Percentiles rank a stretch among this genome's conserved stretches.
Evolutionary conservation across 1,140 invertebrate genomes (phyloP).

Genomic region (Drosophila athabasca): DNA sequence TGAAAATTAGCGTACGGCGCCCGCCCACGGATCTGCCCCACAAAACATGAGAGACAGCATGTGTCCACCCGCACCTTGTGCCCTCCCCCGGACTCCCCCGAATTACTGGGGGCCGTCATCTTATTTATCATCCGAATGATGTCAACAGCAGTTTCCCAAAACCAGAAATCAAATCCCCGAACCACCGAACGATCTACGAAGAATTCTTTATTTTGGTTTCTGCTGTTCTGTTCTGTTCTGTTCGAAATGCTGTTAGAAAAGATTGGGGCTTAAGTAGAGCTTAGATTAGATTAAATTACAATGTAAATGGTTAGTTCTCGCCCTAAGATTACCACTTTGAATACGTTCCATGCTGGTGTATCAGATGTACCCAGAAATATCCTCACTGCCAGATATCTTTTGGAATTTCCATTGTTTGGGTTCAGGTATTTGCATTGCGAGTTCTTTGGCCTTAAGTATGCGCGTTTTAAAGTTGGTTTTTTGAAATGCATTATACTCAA

Average conservation of each 20-base stretch:
- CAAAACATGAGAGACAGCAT: constrained; percentile 40
- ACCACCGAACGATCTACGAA: constrained; percentile 12
- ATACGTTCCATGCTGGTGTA: constrained; percentile 8
- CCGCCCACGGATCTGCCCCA: constrained; percentile 46
- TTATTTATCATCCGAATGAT: constrained; percentile 42
- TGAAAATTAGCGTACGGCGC: constrained; percentile 64
- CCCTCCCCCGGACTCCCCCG: background rate
- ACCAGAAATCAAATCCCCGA: constrained; percentile 1
- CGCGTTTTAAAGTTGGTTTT: constrained; percentile 26
- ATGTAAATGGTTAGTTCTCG: constrained; percentile 26
- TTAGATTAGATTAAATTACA: constrained; percentile 50
- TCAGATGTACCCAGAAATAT: background rate
- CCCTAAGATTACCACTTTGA: constrained; percentile 17
- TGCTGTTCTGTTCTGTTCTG: background rate
- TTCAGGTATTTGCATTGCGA: constrained; percentile 58
- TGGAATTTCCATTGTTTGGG: constrained; percentile 61
- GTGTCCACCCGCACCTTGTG: constrained; percentile 42
- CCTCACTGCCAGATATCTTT: constrained; percentile 19
- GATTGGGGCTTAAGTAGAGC: constrained; percentile 36
- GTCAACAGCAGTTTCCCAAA: constrained; percentile 28
- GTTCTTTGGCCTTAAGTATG: constrained; percentile 81
- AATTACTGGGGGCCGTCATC: constrained; percentile 42
- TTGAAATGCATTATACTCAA: constrained; percentile 26
- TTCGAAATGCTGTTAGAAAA: constrained; percentile 45
- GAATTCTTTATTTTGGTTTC: constrained; percentile 42